Base-by-base conservation (phyloP, 2,113 vertebrate genomes). In the Phalacrocorax aristotelis region DNA sequence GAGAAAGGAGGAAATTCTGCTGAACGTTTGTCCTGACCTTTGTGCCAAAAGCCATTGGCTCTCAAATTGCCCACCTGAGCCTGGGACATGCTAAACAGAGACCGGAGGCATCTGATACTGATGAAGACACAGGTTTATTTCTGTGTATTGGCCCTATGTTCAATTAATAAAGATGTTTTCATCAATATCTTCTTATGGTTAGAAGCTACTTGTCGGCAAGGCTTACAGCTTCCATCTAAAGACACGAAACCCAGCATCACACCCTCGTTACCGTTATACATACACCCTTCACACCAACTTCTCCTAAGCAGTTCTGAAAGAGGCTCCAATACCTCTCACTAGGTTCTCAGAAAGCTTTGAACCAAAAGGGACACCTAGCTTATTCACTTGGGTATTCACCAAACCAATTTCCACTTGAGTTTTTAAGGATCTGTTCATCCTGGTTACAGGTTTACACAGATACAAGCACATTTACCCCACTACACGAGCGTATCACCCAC, bases 191-290 rank as follows among this genome's bases (percentile, higher is more conserved):
- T 38, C 36, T 36, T 34, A 30, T 1, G 2, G 26, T 8, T 57
- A 42, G 36, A 58, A 15, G 36, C 48, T 44, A 8, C 30, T 44
- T 36, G 26, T 51, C 30, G 60, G 57, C 52, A n/a, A 22, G 3
- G 6, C 42, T 18, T 46, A 68, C 25, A 36, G 4, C 52, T 38
- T 54, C 34, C 40, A 57, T 6, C 38, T 49, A 26, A 77, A 44
- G 32, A 29, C 21, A 6, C 2, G 27, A 36, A 42, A 14, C 25
- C 44, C 49, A 57, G 34, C 15, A 42, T 25, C 38, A 32, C 48
- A 19, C 15, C 55, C 26, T 8, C 7, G 26, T 18, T 38, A n/a
- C 27, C 9, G 0, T 27, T 8, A 19, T 0, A 55, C 32, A 6
- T 3, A 21, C 0, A 30, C 32, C 49, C n/a, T 26, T 32, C 65